Evolutionary conservation across 2,888 invertebrate species (phyloP).

Genomic region (Sarcophaga caerulescens): DNA sequence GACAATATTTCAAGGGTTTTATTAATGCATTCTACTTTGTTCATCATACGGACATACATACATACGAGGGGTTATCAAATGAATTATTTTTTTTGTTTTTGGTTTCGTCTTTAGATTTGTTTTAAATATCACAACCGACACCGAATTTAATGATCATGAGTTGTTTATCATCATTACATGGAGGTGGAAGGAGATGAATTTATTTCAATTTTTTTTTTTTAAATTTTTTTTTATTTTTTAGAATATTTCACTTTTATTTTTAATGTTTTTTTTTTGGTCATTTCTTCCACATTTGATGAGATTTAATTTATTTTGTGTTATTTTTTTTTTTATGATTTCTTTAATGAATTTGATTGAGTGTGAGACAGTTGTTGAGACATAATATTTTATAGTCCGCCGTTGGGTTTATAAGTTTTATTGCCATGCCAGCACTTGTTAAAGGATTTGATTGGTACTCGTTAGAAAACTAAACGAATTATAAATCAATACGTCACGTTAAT

Average conservation of each 20-base stretch:
- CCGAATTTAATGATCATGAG: not conserved
- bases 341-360: constrained; percentile 54
- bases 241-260: not conserved
- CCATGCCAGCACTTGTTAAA: constrained; percentile 17
- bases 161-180: not conserved
- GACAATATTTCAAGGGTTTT: constrained; percentile 40
- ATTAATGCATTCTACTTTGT: constrained; percentile 2
- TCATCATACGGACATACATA: constrained; percentile 17
- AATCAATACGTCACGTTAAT: constrained; percentile 62
- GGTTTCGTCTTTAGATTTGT: not conserved
- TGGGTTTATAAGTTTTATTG: constrained; percentile 23
- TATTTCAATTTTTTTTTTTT: not conserved
- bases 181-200: not conserved
- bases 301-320: not conserved
- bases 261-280: no score
- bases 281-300: no score
- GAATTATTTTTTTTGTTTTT: constrained; percentile 51
- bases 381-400: constrained; percentile 54
- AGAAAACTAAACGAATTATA: constrained; percentile 32
- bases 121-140: not conserved
- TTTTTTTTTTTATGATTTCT: constrained; percentile 59
- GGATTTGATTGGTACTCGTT: constrained; percentile 28
- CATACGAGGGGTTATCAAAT: constrained; percentile 62
- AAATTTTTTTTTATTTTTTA: not conserved
- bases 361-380: constrained; percentile 57